Evolutionary conservation across 1,140 invertebrate genomes (phyloP).

Genomic region (Sweltsa coloradensis): DNA sequence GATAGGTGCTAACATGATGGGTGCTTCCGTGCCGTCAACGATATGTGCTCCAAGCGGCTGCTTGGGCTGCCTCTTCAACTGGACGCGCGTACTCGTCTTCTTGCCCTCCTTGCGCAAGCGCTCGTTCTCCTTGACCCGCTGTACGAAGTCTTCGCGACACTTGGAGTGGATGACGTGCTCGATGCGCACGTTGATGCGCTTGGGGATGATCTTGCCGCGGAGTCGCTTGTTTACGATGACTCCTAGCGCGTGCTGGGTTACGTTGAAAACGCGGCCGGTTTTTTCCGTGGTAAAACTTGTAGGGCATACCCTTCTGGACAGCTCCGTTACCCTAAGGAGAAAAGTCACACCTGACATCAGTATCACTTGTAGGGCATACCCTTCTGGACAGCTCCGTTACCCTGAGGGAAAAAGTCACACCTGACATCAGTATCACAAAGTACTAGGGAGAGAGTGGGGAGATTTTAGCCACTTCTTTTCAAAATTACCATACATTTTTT

Average conservation of each 20-base stretch:
- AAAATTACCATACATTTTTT: too few relatives aligned
- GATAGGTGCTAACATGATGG: slow-evolving; percentile 77
- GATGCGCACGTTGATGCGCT: slow-evolving; percentile 92
- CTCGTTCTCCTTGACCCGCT: slow-evolving; percentile 84
- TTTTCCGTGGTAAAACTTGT: slow-evolving; percentile 98
- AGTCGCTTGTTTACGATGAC: slow-evolving; percentile 99
- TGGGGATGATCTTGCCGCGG: slow-evolving; percentile 82
- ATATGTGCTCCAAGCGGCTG: slow-evolving; percentile 75
- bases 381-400: too few relatives aligned
- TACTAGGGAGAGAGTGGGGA: too few relatives aligned
- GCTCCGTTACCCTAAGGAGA: slow-evolving; percentile 90
- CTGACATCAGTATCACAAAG: too few relatives aligned
- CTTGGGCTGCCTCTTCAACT: slow-evolving; percentile 73
- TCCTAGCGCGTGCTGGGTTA: slow-evolving; percentile 92
- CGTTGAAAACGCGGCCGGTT: slow-evolving; percentile 96
- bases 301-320: slow-evolving; percentile 98
- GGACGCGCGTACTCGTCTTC: slow-evolving; percentile 53
- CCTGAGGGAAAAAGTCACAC: too few relatives aligned
- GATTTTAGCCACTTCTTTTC: too few relatives aligned
- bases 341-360: slow-evolving; percentile 33
- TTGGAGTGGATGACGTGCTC: slow-evolving; percentile 97
- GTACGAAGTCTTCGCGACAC: slow-evolving; percentile 91
- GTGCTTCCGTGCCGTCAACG: slow-evolving; percentile 68
- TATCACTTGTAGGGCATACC: too few relatives aligned
- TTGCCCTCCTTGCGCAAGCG: slow-evolving; percentile 71